Evolutionary conservation across 2,113 vertebrate species (phyloP).

Genomic region (Rallus limicola): DNA sequence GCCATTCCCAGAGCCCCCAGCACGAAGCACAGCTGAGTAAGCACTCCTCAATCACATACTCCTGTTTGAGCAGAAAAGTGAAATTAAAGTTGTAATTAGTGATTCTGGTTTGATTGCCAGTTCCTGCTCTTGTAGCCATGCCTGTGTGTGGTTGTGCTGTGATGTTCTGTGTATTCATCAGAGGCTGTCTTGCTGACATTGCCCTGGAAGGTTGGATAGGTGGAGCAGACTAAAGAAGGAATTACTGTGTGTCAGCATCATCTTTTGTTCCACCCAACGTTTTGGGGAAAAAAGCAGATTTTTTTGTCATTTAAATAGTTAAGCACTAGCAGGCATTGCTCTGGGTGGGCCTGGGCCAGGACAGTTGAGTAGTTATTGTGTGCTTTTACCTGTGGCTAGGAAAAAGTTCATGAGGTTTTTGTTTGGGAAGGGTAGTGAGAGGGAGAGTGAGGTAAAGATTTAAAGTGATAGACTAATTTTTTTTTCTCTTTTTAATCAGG

Average conservation of each 20-base stretch:
- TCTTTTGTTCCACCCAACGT: background rate
- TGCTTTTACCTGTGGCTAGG: background rate
- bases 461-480: background rate
- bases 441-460: background rate
- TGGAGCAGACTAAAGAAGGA: background rate
- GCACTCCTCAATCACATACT: background rate
- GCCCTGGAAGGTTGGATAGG: background rate
- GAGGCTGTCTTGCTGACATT: background rate
- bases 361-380: background rate
- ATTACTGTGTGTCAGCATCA: background rate
- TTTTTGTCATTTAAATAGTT: background rate
- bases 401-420: background rate
- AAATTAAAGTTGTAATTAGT: background rate
- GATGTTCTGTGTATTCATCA: background rate
- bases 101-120: background rate
- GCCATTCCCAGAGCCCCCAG: slow-evolving; percentile 80
- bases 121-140: background rate
- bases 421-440: background rate
- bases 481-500: slow-evolving; percentile 74
- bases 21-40: slow-evolving; percentile 86
- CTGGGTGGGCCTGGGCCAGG: background rate
- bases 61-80: background rate
- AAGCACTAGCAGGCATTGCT: background rate
- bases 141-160: background rate
- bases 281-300: background rate